phyloP scores from a whole-genome alignment of 1,140 invertebrate species.

The Papilio dardanus region DNA sequence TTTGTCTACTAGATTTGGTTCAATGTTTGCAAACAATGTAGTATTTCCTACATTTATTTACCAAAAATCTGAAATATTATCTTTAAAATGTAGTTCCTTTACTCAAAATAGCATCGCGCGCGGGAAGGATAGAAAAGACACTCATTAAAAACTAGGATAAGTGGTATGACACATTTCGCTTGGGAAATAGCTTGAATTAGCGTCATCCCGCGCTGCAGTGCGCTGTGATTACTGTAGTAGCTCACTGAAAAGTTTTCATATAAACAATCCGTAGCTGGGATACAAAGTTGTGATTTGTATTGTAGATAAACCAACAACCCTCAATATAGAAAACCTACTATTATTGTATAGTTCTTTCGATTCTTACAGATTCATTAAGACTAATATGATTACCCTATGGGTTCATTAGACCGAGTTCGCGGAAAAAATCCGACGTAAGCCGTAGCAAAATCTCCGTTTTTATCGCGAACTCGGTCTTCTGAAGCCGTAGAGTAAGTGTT shows the following conservation, averaged over 20 bases:
- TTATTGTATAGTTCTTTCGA: too few relatives aligned
- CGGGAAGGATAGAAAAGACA: not conserved
- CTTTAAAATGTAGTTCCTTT: not conserved
- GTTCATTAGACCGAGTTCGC: too few relatives aligned
- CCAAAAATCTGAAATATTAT: not conserved
- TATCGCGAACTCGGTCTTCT: too few relatives aligned
- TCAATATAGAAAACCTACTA: too few relatives aligned
- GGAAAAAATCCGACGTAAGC: too few relatives aligned
- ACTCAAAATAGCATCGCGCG: not conserved
- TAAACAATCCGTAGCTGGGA: not conserved
- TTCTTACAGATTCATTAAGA: too few relatives aligned
- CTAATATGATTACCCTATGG: too few relatives aligned
- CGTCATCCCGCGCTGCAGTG: not conserved
- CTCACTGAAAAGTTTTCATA: constrained; percentile 1
- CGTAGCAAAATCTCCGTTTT: too few relatives aligned
- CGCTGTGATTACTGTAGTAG: not conserved
- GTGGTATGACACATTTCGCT: constrained; percentile 2
- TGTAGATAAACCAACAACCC: not conserved
- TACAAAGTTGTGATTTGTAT: not conserved
- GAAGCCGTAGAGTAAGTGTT: too few relatives aligned
- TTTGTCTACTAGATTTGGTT: too few relatives aligned
- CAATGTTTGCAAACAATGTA: too few relatives aligned
- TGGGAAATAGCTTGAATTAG: constrained; percentile 12
- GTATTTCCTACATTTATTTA: too few relatives aligned
- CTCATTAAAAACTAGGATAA: constrained; percentile 19